Evolutionary conservation across 2,113 vertebrate genomes (phyloP).

Genomic region (Nesoenas mayeri): DNA sequence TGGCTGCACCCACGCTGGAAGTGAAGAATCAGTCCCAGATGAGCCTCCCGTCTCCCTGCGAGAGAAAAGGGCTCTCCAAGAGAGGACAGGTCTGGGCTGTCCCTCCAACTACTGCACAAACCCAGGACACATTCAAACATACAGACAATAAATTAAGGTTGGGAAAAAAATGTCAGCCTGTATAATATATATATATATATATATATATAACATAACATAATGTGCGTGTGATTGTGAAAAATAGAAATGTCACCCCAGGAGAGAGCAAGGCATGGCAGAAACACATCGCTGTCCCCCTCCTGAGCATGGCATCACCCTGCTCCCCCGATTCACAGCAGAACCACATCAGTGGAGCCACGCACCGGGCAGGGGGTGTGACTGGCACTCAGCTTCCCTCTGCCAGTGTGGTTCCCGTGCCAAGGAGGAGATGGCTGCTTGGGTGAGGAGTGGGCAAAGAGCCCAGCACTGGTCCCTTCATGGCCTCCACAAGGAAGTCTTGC

Average conservation of each 20-base stretch:
- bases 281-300: background rate
- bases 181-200: constrained; percentile 11
- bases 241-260: constrained; percentile 30
- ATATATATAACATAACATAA: background rate
- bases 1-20: background rate
- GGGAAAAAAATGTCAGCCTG: background rate
- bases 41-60: background rate
- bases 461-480: background rate
- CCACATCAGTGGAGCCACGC: background rate
- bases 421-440: background rate
- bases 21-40: background rate
- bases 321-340: constrained; percentile 8
- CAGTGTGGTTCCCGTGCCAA: background rate
- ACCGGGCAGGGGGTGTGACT: background rate
- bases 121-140: constrained; percentile 58
- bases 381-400: constrained; percentile 9
- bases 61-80: constrained; percentile 12
- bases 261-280: constrained; percentile 23
- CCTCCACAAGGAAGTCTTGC: background rate
- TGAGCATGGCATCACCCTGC: background rate
- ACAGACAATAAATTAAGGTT: constrained; percentile 65
- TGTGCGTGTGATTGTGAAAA: constrained; percentile 55
- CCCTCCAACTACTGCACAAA: constrained; percentile 54
- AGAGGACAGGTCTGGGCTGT: constrained; percentile 20
- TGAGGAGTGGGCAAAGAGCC: constrained; percentile 9